Evolutionary conservation across 2,888 invertebrate genomes (phyloP), one percentile per base, ranked within the genome.

Genomic region (Mythimna ferrago): DNA sequence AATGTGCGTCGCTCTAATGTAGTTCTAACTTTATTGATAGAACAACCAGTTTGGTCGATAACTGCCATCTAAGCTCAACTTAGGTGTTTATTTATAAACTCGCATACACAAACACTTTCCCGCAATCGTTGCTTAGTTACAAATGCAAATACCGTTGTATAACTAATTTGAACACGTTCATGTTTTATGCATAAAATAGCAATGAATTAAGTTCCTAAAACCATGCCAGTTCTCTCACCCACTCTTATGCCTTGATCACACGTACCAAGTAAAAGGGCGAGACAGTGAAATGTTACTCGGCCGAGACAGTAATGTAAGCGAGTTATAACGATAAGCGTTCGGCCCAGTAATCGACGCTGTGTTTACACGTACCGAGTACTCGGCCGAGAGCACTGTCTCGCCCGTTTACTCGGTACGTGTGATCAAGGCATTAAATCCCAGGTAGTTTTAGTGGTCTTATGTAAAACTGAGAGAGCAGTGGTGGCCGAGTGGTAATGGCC

Each of bases 161-260:
- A 77, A 68, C 44, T 54, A 68, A 76, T 77, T 60, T 48, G n/a
- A 60, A 68, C 68, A 68, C 32, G 35, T 38, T 38, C 53, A 68
- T 77, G 77, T 32, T 73, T 66, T 38, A 53, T 68, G 60, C 69
- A 54, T 77, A 48, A 74, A 67, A 67, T 67, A 76, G 44, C 53
- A 38, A 48, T 66, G 10, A 38, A 60, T 67, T 58, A 38, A 26
- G 48, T 68, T 32, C n/a, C n/a, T 54, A 77, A 32, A 74, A 60
- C 60, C 38, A 38, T 60, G 11, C n/a, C 68, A 16, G 26, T 76
- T 38, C 7, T 60, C 73, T n/a, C 56, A 19, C 68, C 26, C 26
- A 26, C 26, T 26, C 2, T 26, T 26, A 26, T 26, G 26, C 26
- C 26, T 26, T 26, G 26, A 1, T 26, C 26, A 26, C 26, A 26